Base-by-base conservation (phyloP, 1,140 invertebrate species). In the Brachionus paranguensis region DNA sequence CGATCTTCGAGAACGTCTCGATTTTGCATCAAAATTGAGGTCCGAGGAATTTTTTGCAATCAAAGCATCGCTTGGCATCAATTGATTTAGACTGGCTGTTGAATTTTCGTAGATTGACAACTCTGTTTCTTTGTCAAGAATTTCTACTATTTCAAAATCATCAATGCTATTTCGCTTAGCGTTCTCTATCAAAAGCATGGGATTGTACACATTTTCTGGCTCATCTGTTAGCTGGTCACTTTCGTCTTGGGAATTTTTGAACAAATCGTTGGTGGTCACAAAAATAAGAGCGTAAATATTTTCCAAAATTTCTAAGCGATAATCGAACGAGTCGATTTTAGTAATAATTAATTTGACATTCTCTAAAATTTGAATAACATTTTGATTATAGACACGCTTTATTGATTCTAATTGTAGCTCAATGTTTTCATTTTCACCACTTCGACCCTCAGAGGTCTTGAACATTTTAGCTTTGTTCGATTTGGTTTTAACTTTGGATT, bases 261-360 rank as follows among this genome's bases (percentile, higher is more conserved):
- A 50, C 68, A 90, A 84, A 84, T 89, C 87, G 78, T 87, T 86
- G 79, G 87, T 85, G 45, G 86, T 88, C 7, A 88, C 83, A 87
- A 90, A 90, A 29, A 91, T 85, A 45, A 90, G 84, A 27, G 89
- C 88, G 85, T 89, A 91, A 6, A 91, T 86, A 87, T 90, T 88
- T 86, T 91, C 89, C 81, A 90, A 70, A 11, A 90, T 87, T 86
- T 91, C 90, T 3, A 90, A 85, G 11, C 89, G 85, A 81, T 87
- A 89, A 17, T 86, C 85, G 65, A 90, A 78, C 6, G 89, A 89
- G 55, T 87, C 87, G 17, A 90, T 85, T 78, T 87, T 85, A 17
- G 85, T 83, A 2, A 90, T 81, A 60, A 86, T 86, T 12, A 85
- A 76, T 85, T 86, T 86, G 6, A 86, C 85, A 68, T 85, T 65